Evolutionary conservation across 2,888 invertebrate genomes (phyloP), one percentile per base, ranked within the genome.

Genomic region (Cheilosia vernalis): DNA sequence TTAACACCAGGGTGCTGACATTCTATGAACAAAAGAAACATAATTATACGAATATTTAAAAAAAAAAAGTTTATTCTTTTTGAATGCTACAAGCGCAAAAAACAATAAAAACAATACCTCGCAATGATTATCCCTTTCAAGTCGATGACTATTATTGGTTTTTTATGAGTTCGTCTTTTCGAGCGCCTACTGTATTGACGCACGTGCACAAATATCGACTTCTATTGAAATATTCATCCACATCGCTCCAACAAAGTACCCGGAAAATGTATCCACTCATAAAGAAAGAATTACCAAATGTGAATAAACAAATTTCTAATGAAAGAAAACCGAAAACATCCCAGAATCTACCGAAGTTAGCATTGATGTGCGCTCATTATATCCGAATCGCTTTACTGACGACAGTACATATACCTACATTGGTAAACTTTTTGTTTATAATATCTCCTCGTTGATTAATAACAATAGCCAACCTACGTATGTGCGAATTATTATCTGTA

Each of bases 371-470:
- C 13, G 37, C 37, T 37, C 37, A 13, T 44, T 44, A 44, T 17
- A 2, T 19, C 5, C 19, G 7, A 47, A 47, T 47, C 7, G 47
- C 17, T 47, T 17, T 47, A 19, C 19, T 47, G 47, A 17, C 7
- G 47, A 47, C n/a, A 19, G 17, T 17, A n/a, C 47, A 47, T 47
- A 5, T 9, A 47, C 5, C 6, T 17, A 7, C 19, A 47, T 19
- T 47, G 7, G 17, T 47, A 17, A 44, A 44, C 9, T 47, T 47
- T 47, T 47, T 47, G 37, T 47, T 47, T 47, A 19, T 47, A 47
- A 17, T 47, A 47, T 19, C 9, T 17, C 17, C 19, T 44, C 17
- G 7, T 19, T 19, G 47, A 9, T 19, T 47, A 10, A 47, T 47
- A 47, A 17, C 19, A 47, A 44, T 47, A 19, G 10, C 17, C 17